Base-by-base conservation (phyloP, 2,888 invertebrate species). In the Endomychus coccineus region DNA sequence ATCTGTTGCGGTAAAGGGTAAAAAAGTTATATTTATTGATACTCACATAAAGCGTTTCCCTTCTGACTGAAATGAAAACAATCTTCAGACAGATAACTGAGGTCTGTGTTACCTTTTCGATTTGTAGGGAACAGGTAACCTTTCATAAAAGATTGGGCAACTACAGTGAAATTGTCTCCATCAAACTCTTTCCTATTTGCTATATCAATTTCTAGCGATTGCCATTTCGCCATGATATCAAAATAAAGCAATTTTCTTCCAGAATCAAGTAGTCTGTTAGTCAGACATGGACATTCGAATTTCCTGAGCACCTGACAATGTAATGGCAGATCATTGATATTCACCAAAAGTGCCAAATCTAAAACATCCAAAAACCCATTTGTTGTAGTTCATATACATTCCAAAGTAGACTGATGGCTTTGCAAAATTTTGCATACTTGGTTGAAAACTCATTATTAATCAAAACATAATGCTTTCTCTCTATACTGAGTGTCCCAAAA, bases 21-120 rank as follows among this genome's bases (percentile, higher is more conserved):
- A 36, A 17, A 23, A n/a, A 27, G 40, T 6, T 13, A 3, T 15
- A 19, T 22, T 17, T 12, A 29, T 16, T 25, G 23, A 33, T 31
- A 50, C 59, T 64, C 60, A 76, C 77, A 65, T 59, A 61, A 54
- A 2, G 77, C 74, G 42, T 77, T 71, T 10, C 68, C 67, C 47
- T 71, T 74, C 52, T 79, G 78, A 45, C 74, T 77, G 4, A 76
- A 59, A 53, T 80, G 79, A 47, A 79, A 79, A 54, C 79, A 79
- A 53, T 80, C 80, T 21, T 60, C 56, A 0, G 77, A 71, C 29
- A 77, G 56, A 54, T 67, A 75, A 1, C 68, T 59, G 22, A 65
- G 62, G 56, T 78, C 77, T 0, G 66, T 58, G 1, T 44, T 44
- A 1, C 71, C 72, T 27, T 67, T 53, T 2, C 55, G 44, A 1